phyloP scores from a whole-genome alignment of 1,140 invertebrate species.

The Harpegnathos saltator region DNA sequence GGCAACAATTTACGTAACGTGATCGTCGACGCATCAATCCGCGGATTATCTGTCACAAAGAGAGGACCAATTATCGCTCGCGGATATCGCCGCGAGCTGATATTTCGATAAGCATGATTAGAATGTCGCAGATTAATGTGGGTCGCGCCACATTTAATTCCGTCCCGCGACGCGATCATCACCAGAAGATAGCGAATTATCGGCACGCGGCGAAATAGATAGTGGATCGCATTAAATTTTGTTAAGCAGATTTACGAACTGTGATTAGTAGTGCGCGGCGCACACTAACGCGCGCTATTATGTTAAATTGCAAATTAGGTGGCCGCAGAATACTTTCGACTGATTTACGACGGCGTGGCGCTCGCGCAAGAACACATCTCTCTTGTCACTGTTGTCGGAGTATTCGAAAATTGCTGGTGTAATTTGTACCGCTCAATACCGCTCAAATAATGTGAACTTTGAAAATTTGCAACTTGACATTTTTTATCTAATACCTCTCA shows the following conservation, averaged over 20 bases:
- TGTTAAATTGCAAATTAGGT: conserved; percentile 16
- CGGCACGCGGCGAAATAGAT: conserved; percentile 27
- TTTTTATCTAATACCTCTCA: too few species aligned
- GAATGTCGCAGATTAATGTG: conserved; percentile 70
- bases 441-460: too few species aligned
- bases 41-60: conserved; percentile 76
- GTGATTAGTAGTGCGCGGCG: conserved; percentile 3
- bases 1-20: conserved; percentile 69
- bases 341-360: background rate
- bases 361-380: too few species aligned
- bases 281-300: background rate
- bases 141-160: conserved; percentile 66
- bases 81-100: conserved; percentile 73
- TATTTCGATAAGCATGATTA: conserved; percentile 76
- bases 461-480: too few species aligned
- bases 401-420: too few species aligned
- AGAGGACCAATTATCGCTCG: conserved; percentile 74
- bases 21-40: conserved; percentile 74
- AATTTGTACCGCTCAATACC: too few species aligned
- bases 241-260: conserved; percentile 39
- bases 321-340: background rate
- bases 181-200: conserved; percentile 61
- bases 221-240: conserved; percentile 28
- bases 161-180: conserved; percentile 47
- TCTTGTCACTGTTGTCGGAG: too few species aligned